Evolutionary conservation across 2,888 invertebrate genomes (phyloP).

Genomic region (Crematogaster levior): DNA sequence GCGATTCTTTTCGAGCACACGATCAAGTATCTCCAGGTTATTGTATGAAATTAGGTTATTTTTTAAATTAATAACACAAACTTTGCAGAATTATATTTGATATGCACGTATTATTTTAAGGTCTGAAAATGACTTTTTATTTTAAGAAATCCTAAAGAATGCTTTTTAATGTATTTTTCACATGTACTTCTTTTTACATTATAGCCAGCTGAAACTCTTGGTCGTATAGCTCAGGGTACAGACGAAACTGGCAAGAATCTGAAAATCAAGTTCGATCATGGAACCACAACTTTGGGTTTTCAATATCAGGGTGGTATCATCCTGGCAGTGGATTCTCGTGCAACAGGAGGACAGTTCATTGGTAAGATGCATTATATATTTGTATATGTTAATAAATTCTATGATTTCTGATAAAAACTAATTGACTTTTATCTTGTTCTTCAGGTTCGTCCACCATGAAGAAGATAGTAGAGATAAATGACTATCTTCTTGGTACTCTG

Average conservation of each 20-base stretch:
- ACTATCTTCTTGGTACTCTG: constrained; percentile 97
- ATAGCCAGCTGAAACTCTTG: constrained; percentile 90
- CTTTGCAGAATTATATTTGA: not conserved
- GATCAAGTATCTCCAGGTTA: constrained; percentile 6
- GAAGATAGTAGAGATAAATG: constrained; percentile 99
- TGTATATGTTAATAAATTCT: not conserved
- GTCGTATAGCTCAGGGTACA: constrained; percentile 87
- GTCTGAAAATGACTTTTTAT: not conserved
- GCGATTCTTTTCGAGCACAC: not conserved
- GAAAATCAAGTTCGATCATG: constrained; percentile 98
- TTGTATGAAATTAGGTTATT: not conserved
- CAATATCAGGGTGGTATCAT: constrained; percentile 98
- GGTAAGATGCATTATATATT: constrained; percentile 85
- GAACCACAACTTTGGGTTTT: constrained; percentile 99
- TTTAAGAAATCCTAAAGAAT: not conserved
- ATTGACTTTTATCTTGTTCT: constrained; percentile 27
- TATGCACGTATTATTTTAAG: not conserved
- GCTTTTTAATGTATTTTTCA: not conserved
- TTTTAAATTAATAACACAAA: not conserved
- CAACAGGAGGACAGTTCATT: constrained; percentile 98
- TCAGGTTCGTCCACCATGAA: constrained; percentile 96
- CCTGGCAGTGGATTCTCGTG: constrained; percentile 98
- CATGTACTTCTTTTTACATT: constrained; percentile 44
- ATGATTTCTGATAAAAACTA: not conserved
- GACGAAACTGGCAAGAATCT: constrained; percentile 90